A percentile compares a stretch with the other conserved stretches of the same genome.
Evolutionary conservation across 2,888 invertebrate species (phyloP).

Genomic region (Escarpia spicata): DNA sequence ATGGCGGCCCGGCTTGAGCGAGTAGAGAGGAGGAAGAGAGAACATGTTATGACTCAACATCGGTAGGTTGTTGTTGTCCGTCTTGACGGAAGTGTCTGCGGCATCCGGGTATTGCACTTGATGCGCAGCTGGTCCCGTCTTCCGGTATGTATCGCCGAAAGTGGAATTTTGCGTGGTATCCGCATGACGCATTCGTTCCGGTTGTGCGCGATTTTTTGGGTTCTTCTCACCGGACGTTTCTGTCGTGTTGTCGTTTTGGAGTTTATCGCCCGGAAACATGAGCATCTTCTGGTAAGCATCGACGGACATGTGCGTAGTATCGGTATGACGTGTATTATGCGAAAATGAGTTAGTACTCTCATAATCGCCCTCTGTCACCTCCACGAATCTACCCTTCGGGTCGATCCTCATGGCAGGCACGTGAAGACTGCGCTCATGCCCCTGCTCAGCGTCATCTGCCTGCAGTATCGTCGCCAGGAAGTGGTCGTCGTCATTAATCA

Average conservation of each 20-base stretch:
- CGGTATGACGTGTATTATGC: neutral
- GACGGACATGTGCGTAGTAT: neutral
- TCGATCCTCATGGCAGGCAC: neutral
- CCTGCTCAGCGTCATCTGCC: neutral
- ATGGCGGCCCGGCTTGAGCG: neutral
- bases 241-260: too few species aligned
- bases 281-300: neutral
- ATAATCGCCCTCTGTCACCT: neutral
- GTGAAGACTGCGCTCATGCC: neutral
- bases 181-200: too few species aligned
- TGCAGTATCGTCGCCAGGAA: neutral
- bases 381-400: neutral
- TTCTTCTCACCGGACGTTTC: too few species aligned
- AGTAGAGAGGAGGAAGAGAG: neutral
- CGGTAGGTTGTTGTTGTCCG: neutral
- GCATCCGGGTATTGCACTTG: neutral
- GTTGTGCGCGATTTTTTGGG: too few species aligned
- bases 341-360: neutral
- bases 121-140: too few species aligned
- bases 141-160: too few species aligned
- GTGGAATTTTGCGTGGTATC: too few species aligned
- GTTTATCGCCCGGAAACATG: neutral
- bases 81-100: neutral
- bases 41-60: neutral
- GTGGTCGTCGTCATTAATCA: neutral